These are phyloP conservation scores for Nesogale talazaci DNA, from an alignment of 2,113 vertebrate genomes.

Conservation along the genomic window DNA sequence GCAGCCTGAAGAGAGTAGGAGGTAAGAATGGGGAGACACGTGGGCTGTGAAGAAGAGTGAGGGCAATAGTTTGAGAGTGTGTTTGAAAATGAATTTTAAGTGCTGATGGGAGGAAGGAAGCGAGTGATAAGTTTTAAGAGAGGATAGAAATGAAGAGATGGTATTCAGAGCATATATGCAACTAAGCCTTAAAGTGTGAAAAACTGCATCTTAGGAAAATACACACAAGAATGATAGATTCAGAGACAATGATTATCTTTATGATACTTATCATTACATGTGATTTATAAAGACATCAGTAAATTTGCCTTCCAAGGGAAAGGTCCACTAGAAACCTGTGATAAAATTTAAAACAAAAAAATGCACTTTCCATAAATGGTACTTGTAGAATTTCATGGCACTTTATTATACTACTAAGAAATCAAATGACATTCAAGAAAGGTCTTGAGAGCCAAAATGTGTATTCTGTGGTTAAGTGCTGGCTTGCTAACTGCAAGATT, in stretches of 20 bases:
- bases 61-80: neutral
- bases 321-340: neutral
- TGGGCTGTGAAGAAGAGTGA: neutral
- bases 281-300: neutral
- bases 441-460: neutral
- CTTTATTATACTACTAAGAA: neutral
- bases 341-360: neutral
- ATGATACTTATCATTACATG: neutral
- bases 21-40: too few relatives aligned
- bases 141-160: neutral
- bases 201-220: neutral
- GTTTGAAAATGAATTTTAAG: neutral
- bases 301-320: neutral
- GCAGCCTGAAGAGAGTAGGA: neutral
- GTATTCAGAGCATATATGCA: neutral
- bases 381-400: neutral
- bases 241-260: neutral
- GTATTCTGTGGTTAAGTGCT: too few relatives aligned
- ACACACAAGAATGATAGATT: neutral
- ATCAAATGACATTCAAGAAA: neutral
- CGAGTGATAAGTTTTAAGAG: neutral
- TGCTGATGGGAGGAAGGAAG: neutral
- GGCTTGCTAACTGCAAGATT: too few relatives aligned
- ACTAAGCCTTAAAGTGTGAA: neutral
- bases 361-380: neutral